These are phyloP conservation scores for Neofelis nebulosa DNA, from an alignment of 2,113 vertebrate genomes.

Conservation along the genomic window DNA sequence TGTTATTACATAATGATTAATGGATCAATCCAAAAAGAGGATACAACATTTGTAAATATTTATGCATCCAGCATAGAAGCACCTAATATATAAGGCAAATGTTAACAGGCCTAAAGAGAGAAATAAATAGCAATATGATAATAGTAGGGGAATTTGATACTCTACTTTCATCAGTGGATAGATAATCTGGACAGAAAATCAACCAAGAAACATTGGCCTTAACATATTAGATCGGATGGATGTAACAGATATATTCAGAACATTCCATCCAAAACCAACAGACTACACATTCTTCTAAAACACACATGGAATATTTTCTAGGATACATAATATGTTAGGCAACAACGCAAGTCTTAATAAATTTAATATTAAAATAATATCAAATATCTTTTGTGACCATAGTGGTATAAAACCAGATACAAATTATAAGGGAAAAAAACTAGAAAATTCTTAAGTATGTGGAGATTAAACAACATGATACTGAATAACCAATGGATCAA, in stretches of 20 bases:
- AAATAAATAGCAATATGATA: not conserved
- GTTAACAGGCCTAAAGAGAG: not conserved
- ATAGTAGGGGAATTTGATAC: not conserved
- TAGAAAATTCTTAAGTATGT: not conserved
- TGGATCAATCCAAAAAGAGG: not conserved
- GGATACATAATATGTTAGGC: not conserved
- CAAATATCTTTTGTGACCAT: not conserved
- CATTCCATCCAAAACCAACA: not conserved
- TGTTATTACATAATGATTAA: not conserved
- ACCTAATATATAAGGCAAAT: not conserved
- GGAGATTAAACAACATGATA: not conserved
- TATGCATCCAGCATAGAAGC: not conserved
- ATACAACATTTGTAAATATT: not conserved
- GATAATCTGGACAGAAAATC: not conserved
- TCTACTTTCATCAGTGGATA: not conserved
- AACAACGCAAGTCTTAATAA: not conserved
- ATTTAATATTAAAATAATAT: not conserved
- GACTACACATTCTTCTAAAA: not conserved
- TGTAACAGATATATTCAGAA: not conserved
- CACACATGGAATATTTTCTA: not conserved
- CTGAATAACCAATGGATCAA: not conserved
- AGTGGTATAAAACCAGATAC: not conserved
- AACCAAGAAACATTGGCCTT: not conserved
- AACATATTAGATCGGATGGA: not conserved
- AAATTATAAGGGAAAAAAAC: not conserved